Base-by-base conservation (phyloP, 2,797 vertebrate species). In the Valencia hispanica region DNA sequence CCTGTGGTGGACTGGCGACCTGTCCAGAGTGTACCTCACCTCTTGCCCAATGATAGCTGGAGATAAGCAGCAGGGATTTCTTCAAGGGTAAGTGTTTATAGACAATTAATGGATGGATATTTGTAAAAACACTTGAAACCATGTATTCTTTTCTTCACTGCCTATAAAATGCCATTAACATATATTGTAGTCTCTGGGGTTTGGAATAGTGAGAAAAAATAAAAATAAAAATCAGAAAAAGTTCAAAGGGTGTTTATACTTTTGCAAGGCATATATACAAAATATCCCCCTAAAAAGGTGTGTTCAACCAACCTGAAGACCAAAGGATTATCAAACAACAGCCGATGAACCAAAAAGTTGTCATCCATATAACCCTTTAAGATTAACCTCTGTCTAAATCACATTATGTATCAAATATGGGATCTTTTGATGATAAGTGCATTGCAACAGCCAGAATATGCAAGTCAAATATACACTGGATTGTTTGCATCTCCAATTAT, bases 401-500 rank as follows among this genome's bases (percentile, higher is more conserved):
- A n/a, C 32, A 70, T 32, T 50, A 51, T 36, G 48, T 71, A 39
- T 39, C 34, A 53, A 15, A n/a, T 36, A 66, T 14, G n/a, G 3
- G 34, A 25, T 25, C 65, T 68, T 41, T 36, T 43, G 12, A 71
- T 71, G 5, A 25, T 11, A 50, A 25, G 20, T 20, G 12, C 22
- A n/a, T 39, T 17, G 7, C 20, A 71, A 55, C 45, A 70, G 20
- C 9, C 5, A 53, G 27, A 39, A 53, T 4, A 53, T 36, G 20
- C 2, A 53, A 53, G 22, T 39, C 22, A 53, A 32, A 1, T 7
- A 51, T 34, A 34, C 8, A 1, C 22, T 68, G 10, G n/a, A 22
- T 34, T 47, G 5, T 70, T 79, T 78, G 1, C 12, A 77, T 70
- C 30, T 74, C 27, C 32, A 41, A 25, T 65, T 9, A 71, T 12